phyloP scores from a whole-genome alignment of 1,140 invertebrate species.

The Papilio glaucus region DNA sequence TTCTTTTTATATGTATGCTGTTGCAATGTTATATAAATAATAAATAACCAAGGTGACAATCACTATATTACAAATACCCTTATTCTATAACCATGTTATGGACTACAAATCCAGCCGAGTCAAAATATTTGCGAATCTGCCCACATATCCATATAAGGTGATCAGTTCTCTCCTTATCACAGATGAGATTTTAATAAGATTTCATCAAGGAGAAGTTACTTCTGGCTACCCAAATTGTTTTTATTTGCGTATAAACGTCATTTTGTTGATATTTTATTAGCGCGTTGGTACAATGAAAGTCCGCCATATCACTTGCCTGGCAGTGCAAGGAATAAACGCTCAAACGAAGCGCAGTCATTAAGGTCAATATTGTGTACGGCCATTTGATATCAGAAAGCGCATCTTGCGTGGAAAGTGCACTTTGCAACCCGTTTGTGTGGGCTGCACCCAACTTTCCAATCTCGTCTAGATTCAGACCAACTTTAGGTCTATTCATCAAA shows the following conservation, averaged over 20 bases:
- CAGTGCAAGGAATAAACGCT: slow-evolving; percentile 14
- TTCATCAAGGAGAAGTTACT: background rate
- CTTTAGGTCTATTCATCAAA: slow-evolving; percentile 56
- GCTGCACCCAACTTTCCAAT: slow-evolving; percentile 74
- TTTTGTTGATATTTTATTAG: slow-evolving; percentile 8
- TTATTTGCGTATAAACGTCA: background rate
- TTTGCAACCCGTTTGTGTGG: slow-evolving; percentile 54
- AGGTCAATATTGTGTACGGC: slow-evolving; percentile 49
- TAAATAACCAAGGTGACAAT: no score
- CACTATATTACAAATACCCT: no score
- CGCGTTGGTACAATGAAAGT: slow-evolving; percentile 27
- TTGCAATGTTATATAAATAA: no score
- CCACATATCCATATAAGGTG: no score
- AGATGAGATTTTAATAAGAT: no score
- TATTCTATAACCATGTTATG: no score
- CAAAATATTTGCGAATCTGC: no score
- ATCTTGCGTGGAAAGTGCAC: slow-evolving; percentile 69
- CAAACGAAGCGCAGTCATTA: slow-evolving; percentile 32
- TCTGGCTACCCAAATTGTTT: background rate
- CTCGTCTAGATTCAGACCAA: slow-evolving; percentile 50
- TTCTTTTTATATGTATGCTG: no score
- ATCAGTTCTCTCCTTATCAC: no score
- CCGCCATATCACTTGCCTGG: background rate
- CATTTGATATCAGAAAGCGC: slow-evolving; percentile 69
- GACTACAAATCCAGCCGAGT: no score